Evolutionary conservation across 2,888 invertebrate genomes (phyloP).

Genomic region (Noctuana brunneofusca): DNA sequence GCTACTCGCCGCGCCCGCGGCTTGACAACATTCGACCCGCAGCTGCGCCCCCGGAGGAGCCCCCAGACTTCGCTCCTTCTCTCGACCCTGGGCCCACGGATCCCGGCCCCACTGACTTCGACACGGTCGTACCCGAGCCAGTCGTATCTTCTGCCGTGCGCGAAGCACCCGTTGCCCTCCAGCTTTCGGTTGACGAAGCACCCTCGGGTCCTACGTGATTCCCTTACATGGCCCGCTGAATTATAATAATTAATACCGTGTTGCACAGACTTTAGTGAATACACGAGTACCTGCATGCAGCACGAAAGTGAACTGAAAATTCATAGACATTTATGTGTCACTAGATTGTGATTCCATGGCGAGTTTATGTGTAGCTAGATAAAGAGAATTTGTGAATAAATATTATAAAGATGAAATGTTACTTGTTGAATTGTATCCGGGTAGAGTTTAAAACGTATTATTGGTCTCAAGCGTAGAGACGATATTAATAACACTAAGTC

Average conservation of each 20-base stretch:
- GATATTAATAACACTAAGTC: slow-evolving; percentile 41
- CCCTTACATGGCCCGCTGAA: slow-evolving; percentile 42
- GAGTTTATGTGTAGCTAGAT: slow-evolving; percentile 65
- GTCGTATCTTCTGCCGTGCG: slow-evolving; percentile 47
- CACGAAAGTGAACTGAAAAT: slow-evolving; percentile 54
- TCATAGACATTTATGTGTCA: slow-evolving; percentile 48
- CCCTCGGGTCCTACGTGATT: slow-evolving; percentile 55
- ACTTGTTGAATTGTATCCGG: slow-evolving; percentile 70
- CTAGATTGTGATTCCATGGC: slow-evolving; percentile 49
- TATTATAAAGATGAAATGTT: slow-evolving; percentile 67
- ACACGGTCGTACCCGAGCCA: slow-evolving; percentile 37
- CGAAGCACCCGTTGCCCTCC: slow-evolving; percentile 39
- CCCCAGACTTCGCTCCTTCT: slow-evolving; percentile 53
- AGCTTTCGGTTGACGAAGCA: slow-evolving; percentile 16
- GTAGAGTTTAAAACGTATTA: slow-evolving; percentile 61
- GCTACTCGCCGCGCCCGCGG: slow-evolving; percentile 77
- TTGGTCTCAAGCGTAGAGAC: slow-evolving; percentile 53
- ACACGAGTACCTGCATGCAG: background rate
- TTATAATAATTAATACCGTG: slow-evolving; percentile 24
- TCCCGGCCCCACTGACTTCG: slow-evolving; percentile 41
- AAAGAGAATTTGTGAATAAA: slow-evolving; percentile 74
- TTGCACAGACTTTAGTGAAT: slow-evolving; percentile 14
- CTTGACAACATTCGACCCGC: slow-evolving; percentile 71
- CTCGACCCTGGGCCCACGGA: slow-evolving; percentile 44
- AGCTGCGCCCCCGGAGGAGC: slow-evolving; percentile 75